Base-by-base conservation (phyloP, 2,888 invertebrate genomes). In the Platycheirus albimanus region DNA sequence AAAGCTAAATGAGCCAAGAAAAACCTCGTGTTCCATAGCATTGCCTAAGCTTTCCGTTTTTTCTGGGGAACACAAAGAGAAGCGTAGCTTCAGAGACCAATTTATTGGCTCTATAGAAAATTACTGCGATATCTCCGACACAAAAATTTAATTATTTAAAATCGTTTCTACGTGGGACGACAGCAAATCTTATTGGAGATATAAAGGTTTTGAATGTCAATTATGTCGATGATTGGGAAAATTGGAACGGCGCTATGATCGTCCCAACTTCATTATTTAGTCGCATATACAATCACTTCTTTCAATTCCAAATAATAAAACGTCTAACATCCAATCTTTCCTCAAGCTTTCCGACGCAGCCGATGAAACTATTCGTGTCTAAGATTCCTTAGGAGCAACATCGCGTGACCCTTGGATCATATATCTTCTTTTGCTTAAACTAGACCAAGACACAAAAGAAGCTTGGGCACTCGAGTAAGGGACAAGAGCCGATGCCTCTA, bases 321-420 rank as follows among this genome's bases (percentile, higher is more conserved):
- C 47, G 10, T 15, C 28, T 6, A 61, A 67, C 51, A 58, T 49
- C 11, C 10, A 17, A 6, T 10, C 36, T 4, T 36, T 83, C 4
- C 63, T 64, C 5, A 63, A 72, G 51, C 49, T 70, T 47, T 47
- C n/a, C n/a, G n/a, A n/a, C n/a, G n/a, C n/a, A n/a, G n/a, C n/a
- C n/a, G n/a, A n/a, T n/a, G n/a, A n/a, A n/a, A n/a, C n/a, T n/a
- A n/a, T n/a, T n/a, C n/a, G n/a, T n/a, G n/a, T n/a, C n/a, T n/a
- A n/a, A 11, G 20, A 47, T n/a, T 47, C 47, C 11, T 20, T 20
- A n/a, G 47, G 47, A 47, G 47, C 47, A 11, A 20, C 11, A 0
- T 3, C 3, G 24, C 6, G 24, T 6, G 3, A 24, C 6, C 24
- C 24, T 24, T 24, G 24, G 24, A 24, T 24, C 3, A 24, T 24